A percentile compares a stretch with the other conserved stretches of the same genome.
These are phyloP conservation scores for Ferrisia virgata DNA, from an alignment of 2,888 invertebrate genomes.

Conservation along the genomic window DNA sequence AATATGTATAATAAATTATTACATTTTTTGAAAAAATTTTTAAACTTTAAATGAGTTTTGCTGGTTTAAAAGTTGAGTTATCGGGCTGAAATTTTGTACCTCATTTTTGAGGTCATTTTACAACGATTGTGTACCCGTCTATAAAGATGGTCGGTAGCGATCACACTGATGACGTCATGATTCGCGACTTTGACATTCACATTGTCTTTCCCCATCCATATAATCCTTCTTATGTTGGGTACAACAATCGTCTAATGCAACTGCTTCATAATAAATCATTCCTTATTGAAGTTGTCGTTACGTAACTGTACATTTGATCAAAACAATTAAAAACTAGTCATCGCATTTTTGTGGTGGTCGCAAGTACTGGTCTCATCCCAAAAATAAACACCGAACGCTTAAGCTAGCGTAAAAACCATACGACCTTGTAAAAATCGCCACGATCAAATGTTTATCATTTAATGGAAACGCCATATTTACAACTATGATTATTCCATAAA, in stretches of 20 bases:
- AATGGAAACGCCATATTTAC: constrained; percentile 33
- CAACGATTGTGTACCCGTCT: too few relatives aligned
- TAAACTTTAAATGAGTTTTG: too few relatives aligned
- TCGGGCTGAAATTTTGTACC: too few relatives aligned
- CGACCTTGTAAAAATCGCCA: constrained; percentile 27
- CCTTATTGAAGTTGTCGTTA: background rate
- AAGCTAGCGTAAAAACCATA: background rate
- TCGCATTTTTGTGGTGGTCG: background rate
- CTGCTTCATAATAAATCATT: background rate
- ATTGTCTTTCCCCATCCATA: too few relatives aligned
- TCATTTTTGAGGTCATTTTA: too few relatives aligned
- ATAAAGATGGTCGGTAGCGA: too few relatives aligned
- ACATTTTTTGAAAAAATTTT: too few relatives aligned
- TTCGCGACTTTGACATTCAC: background rate
- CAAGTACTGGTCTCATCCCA: background rate
- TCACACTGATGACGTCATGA: background rate
- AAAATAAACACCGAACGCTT: constrained; percentile 10
- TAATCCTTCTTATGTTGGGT: background rate
- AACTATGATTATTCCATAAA: constrained; percentile 27
- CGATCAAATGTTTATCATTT: constrained; percentile 15
- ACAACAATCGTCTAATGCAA: background rate
- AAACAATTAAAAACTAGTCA: background rate
- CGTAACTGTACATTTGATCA: background rate
- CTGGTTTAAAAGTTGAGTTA: too few relatives aligned
- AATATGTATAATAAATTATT: too few relatives aligned